A percentile compares a stretch with the other conserved stretches of the same genome.
Conservation (phyloP, 2,888 invertebrate species). For the Perithous albicinctus region DNA sequence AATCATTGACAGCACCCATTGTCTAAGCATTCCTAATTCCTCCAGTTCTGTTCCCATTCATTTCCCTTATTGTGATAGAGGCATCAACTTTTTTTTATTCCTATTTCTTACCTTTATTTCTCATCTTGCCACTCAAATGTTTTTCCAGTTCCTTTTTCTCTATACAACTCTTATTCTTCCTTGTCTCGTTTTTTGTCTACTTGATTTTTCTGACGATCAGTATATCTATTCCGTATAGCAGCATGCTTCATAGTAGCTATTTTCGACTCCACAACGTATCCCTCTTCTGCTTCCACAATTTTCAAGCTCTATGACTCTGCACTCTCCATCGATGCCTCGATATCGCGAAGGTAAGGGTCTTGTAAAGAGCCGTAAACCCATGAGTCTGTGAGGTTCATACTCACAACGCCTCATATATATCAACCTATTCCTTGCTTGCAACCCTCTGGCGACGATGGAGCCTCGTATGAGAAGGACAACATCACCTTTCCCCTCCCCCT, state of each 20-base stretch:
- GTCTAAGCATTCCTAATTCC: background rate
- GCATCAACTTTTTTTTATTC: background rate
- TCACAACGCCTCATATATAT: background rate
- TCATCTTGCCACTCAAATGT: background rate
- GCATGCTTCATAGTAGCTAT: background rate
- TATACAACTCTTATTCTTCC: background rate
- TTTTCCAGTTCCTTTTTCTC: background rate
- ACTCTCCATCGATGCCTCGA: background rate
- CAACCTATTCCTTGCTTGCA: slow-evolving; percentile 1
- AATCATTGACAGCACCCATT: too few relatives aligned
- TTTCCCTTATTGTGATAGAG: background rate
- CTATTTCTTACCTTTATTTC: background rate
- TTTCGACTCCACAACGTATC: background rate
- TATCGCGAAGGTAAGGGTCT: slow-evolving; percentile 2
- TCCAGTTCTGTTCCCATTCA: background rate
- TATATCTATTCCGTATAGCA: background rate
- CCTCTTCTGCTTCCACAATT: background rate
- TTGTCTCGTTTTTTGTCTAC: slow-evolving; percentile 4
- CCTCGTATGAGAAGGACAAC: background rate
- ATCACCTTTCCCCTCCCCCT: background rate
- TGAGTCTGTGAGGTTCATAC: background rate
- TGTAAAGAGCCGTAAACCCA: slow-evolving; percentile 17
- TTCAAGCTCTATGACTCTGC: background rate
- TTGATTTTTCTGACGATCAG: slow-evolving; percentile 1
- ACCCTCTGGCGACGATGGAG: background rate